Evolutionary conservation across 2,888 invertebrate genomes (phyloP).

Genomic region (Ephialtes manifestator): DNA sequence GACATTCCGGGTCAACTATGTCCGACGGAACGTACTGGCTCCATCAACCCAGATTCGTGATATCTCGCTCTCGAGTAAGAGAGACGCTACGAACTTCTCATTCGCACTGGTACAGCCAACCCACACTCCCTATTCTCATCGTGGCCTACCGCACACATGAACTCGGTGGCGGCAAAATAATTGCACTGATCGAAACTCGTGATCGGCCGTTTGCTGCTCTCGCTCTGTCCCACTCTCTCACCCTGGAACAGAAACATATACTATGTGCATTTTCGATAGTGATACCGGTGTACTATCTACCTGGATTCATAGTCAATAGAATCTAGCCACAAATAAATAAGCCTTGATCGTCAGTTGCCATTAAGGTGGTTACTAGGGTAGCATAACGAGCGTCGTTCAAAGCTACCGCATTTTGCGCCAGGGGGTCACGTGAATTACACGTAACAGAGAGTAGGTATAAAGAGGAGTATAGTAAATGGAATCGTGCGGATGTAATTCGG

Average conservation of each 20-base stretch:
- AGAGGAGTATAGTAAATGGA: constrained; percentile 28
- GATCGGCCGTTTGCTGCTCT: constrained; percentile 15
- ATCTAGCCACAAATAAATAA: constrained; percentile 47
- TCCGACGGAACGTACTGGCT: constrained; percentile 57
- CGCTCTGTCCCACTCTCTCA: neutral
- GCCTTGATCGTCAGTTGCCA: constrained; percentile 42
- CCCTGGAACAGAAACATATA: neutral
- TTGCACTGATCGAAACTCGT: constrained; percentile 48
- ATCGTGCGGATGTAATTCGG: constrained; percentile 54
- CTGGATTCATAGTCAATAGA: constrained; percentile 33
- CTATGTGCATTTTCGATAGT: neutral
- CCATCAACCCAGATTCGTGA: constrained; percentile 59
- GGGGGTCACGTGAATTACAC: constrained; percentile 51
- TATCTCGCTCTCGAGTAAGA: constrained; percentile 41
- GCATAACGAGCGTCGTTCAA: constrained; percentile 42
- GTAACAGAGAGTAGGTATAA: constrained; percentile 36
- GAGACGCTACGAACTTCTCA: constrained; percentile 40
- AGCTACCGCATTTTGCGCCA: constrained; percentile 9
- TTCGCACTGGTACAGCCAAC: constrained; percentile 26
- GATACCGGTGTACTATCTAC: neutral
- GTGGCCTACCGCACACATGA: constrained; percentile 16
- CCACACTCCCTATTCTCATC: neutral
- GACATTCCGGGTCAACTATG: constrained; percentile 68
- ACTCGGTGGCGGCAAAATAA: constrained; percentile 31
- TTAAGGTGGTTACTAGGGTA: constrained; percentile 52